These are phyloP conservation scores for Portunus trituberculatus DNA, from an alignment of 1,140 invertebrate genomes.

Conservation along the genomic window DNA sequence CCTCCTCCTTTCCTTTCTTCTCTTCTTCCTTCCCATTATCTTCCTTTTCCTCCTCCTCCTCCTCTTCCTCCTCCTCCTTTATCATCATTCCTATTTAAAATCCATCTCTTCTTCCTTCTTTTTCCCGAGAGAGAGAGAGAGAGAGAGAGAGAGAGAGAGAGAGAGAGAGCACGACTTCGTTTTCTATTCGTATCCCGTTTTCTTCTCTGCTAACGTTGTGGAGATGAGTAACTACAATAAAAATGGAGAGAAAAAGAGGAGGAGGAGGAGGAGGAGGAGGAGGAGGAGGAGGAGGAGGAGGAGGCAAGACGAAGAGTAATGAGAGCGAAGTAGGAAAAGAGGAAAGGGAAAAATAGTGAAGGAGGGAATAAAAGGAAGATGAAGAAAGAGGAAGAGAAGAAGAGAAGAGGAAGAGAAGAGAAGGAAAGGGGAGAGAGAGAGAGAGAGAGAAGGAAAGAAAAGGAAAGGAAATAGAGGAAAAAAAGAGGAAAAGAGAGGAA, in stretches of 20 bases:
- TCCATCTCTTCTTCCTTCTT: not conserved
- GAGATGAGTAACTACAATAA: not conserved
- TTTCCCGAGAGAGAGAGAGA: not conserved
- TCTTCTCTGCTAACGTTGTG: not conserved
- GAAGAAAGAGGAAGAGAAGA: not conserved
- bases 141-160: conserved; percentile 20
- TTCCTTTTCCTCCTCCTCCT: not conserved
- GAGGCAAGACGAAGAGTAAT: not conserved
- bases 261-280: not conserved
- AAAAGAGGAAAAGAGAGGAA: not conserved
- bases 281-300: not conserved
- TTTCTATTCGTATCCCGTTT: not conserved
- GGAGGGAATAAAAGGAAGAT: not conserved
- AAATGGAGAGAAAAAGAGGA: not conserved
- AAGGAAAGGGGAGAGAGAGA: not conserved
- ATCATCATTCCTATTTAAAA: not conserved
- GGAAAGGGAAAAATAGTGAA: not conserved
- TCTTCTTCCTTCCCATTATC: too few relatives aligned
- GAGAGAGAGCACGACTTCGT: not conserved
- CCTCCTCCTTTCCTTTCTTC: not conserved
- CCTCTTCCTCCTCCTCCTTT: not conserved
- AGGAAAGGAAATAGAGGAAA: not conserved
- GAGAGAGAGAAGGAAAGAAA: not conserved
- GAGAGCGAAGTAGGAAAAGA: not conserved
- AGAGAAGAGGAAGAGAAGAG: not conserved